Evolutionary conservation across 1,140 invertebrate species (phyloP), one percentile per base, ranked within the genome.

Genomic region (Drosophila azteca): DNA sequence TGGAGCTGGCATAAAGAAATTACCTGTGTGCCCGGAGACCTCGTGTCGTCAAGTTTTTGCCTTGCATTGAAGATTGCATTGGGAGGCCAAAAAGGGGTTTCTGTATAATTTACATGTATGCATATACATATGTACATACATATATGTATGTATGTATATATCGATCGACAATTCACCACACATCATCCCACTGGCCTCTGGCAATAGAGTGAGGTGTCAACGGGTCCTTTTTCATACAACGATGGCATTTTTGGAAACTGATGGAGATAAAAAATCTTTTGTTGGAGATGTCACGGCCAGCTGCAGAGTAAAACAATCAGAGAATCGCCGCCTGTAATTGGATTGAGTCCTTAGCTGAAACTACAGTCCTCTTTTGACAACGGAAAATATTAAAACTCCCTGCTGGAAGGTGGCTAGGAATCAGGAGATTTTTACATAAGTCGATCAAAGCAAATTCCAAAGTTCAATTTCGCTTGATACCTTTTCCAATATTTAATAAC

Each of bases 61-160:
- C 41, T 13, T 45, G 26, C 24, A 46, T 49, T 49, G 22, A 49
- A 45, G 66, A 49, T 48, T 54, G 41, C 65, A 39, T 39, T 15
- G 26, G n/a, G 58, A 49, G 44, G 9, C 45, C 5, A 17, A 9
- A 9, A 39, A 1, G 43, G 8, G 48, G 59, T 17, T 44, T 31
- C 72, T 45, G 53, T 39, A 49, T 76, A 68, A 85, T 81, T 82
- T 77, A 13, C 73, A 81, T 39, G 11, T 4, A 39, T 39, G 35
- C 13, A 13, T 4, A 13, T 5, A 13, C 8, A 3, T 9, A 35
- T 75, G 46, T 64, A n/a, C n/a, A n/a, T n/a, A n/a, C n/a, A n/a
- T n/a, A n/a, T n/a, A n/a, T 48, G 20, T 7, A 46, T 6, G 26
- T 58, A 49, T 57, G 49, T 52, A 74, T 73, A 69, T 73, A 69